Evolutionary conservation across 2,113 vertebrate species (phyloP).

Genomic region (Theristicus caerulescens): DNA sequence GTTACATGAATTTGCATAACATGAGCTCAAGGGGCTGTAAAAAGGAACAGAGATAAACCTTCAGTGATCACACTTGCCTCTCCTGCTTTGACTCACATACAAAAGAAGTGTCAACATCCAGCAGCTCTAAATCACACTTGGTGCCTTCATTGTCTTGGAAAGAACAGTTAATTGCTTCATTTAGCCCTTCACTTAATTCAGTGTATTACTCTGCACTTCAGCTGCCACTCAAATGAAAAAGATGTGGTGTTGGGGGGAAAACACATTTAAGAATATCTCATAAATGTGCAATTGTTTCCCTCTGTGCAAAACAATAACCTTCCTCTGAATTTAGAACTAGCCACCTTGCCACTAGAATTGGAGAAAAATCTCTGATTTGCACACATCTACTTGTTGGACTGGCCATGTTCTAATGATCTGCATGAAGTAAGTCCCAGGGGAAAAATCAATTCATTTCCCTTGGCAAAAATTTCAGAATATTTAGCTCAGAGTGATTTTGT

Average conservation of each 20-base stretch:
- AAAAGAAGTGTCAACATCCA: neutral
- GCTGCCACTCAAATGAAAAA: slow-evolving; percentile 53
- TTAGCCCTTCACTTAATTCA: slow-evolving; percentile 62
- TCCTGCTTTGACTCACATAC: neutral
- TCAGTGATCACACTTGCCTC: neutral
- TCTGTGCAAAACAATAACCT: neutral
- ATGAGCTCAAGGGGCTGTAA: neutral
- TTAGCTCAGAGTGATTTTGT: neutral
- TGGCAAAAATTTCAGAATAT: neutral
- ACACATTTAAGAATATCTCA: slow-evolving; percentile 25
- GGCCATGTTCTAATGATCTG: neutral
- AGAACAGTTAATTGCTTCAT: slow-evolving; percentile 61
- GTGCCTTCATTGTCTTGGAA: slow-evolving; percentile 1
- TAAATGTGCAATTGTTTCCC: neutral
- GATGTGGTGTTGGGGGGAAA: neutral
- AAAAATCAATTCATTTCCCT: neutral
- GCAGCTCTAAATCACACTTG: slow-evolving; percentile 8
- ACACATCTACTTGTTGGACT: neutral
- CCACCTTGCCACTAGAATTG: neutral
- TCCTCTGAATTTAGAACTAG: neutral
- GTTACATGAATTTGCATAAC: neutral
- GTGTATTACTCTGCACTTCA: slow-evolving; percentile 43
- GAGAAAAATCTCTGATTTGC: neutral
- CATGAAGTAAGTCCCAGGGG: neutral
- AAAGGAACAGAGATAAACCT: neutral